A percentile compares a stretch with the other conserved stretches of the same genome.
Conservation (phyloP, 2,888 invertebrate genomes). For the Leucania comma region DNA sequence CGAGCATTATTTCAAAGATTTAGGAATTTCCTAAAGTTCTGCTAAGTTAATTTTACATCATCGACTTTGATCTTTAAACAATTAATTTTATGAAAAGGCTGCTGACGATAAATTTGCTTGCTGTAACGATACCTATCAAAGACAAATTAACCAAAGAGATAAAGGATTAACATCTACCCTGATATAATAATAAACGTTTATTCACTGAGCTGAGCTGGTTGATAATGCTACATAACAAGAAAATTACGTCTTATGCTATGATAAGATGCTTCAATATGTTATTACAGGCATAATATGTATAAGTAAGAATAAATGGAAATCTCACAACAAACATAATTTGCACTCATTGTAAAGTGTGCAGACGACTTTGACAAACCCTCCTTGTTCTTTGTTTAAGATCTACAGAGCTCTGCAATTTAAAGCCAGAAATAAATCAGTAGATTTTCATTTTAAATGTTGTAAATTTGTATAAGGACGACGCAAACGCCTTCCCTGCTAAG, state of each 20-base stretch:
- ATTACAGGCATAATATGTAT: conserved; percentile 17
- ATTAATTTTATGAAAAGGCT: conserved; percentile 59
- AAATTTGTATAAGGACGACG: conserved; percentile 68
- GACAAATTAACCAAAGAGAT: conserved; percentile 31
- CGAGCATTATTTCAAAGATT: conserved; percentile 62
- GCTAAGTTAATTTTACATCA: conserved; percentile 62
- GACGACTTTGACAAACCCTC: conserved; percentile 57
- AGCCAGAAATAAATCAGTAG: conserved; percentile 61
- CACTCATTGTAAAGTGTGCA: conserved; percentile 38
- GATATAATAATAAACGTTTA: conserved; percentile 2
- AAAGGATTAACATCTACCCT: conserved; percentile 6
- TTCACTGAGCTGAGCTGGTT: neutral
- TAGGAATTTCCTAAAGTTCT: conserved; percentile 59
- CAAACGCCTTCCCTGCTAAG: conserved; percentile 62
- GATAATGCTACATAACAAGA: neutral
- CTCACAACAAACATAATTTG: conserved; percentile 44
- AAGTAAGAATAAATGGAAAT: conserved; percentile 19
- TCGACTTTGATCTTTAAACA: conserved; percentile 65
- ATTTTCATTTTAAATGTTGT: conserved; percentile 67
- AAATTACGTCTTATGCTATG: neutral
- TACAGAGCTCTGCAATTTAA: conserved; percentile 54
- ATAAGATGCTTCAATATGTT: conserved; percentile 12
- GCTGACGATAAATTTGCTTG: conserved; percentile 38
- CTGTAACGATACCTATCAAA: conserved; percentile 27
- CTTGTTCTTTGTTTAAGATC: conserved; percentile 60